Evolutionary conservation across 2,888 invertebrate genomes (phyloP), one percentile per base, ranked within the genome.

Genomic region (Scaeva pyrastri): DNA sequence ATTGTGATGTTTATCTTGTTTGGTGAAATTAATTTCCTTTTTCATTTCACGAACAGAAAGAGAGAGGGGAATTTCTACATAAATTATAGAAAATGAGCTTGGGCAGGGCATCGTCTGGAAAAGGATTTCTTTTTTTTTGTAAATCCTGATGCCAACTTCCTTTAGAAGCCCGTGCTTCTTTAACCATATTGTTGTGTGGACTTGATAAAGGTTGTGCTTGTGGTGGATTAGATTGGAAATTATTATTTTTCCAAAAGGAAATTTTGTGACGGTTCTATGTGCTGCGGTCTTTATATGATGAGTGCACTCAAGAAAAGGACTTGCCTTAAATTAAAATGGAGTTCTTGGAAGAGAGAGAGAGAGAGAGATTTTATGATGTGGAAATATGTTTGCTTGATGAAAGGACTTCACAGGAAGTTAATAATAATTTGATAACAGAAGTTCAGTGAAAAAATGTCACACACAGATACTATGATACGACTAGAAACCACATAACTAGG

Each of bases 11-110:
- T 56, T 73, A 73, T 72, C 64, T 41, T 58, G 56, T 31, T 66
- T 23, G 19, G 64, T 50, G 41, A 73, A 72, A 73, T 56, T 72
- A 79, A 64, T 79, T 73, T 79, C 72, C 72, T 79, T 23, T 52
- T 31, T 50, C 23, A 72, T 66, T 66, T 50, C 8, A 16, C 2
- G n/a, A 52, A 31, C 8, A 5, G 31, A 52, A 60, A 41, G 39
- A 68, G 31, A 56, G 55, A 31, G 7, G 8, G 12, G 26, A 45
- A 31, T 31, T 7, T 31, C 31, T 31, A 10, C 5, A 23, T 14
- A 55, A 48, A 14, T 66, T 31, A 12, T 48, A 45, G 16, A 55
- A 3, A 56, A 39, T 31, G n/a, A n/a, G n/a, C n/a, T n/a, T n/a
- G 43, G 14, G 31, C 12, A 55, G 21, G n/a, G n/a, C n/a, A n/a